phyloP scores from a whole-genome alignment of 2,113 vertebrate species.

The Cavia porcellus region DNA sequence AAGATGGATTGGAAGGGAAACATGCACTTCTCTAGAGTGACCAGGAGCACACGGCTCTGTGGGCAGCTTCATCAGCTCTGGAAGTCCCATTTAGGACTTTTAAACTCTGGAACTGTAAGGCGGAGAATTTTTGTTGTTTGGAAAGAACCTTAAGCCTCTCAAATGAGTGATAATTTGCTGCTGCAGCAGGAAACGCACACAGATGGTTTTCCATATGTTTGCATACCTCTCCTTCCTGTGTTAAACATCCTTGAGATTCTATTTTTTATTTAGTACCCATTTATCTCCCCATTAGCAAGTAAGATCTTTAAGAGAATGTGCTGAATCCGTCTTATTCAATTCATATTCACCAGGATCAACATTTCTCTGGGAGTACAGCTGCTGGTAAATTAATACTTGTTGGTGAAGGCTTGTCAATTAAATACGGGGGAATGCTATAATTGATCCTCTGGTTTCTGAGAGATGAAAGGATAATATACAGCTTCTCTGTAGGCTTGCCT shows the following conservation, averaged over 20 bases:
- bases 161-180: neutral
- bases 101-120: neutral
- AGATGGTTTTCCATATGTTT: neutral
- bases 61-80: neutral
- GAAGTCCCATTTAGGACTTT: neutral
- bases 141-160: neutral
- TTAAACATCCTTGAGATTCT: neutral
- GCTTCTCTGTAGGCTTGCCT: neutral
- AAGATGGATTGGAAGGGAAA: neutral
- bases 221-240: neutral
- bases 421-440: neutral
- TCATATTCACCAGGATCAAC: neutral
- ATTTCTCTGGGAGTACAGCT: neutral
- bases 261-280: neutral
- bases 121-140: neutral
- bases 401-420: neutral
- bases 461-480: neutral
- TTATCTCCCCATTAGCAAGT: neutral
- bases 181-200: neutral
- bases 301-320: neutral
- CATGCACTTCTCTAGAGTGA: neutral
- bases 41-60: neutral
- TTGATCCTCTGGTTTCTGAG: constrained; percentile 34
- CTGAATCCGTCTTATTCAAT: neutral
- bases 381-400: constrained; percentile 32